These are phyloP conservation scores for Lindbergichthys nudifrons DNA, from an alignment of 2,797 vertebrate species.

Conservation along the genomic window DNA sequence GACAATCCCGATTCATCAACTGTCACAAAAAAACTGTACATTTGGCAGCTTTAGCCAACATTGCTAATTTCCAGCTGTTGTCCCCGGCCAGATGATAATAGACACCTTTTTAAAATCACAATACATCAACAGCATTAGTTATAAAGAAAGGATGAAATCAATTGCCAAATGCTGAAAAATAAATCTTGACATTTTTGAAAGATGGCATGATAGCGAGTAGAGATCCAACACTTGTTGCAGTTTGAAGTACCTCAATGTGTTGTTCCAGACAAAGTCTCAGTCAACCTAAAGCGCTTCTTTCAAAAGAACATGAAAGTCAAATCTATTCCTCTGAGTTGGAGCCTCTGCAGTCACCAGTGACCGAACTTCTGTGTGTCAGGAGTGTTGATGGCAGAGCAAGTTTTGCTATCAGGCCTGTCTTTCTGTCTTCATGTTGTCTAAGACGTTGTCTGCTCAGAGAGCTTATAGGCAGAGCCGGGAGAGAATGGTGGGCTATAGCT, in stretches of 20 bases:
- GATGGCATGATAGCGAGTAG: neutral
- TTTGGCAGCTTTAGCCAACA: too few relatives aligned
- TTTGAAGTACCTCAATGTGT: conserved; percentile 25
- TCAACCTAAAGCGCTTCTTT: conserved; percentile 26
- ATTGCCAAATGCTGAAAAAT: neutral
- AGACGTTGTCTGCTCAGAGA: conserved; percentile 65
- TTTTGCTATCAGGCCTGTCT: conserved; percentile 54
- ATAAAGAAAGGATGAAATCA: neutral
- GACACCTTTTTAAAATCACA: too few relatives aligned
- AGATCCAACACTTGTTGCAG: conserved; percentile 15
- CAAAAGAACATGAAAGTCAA: conserved; percentile 44
- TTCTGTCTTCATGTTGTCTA: conserved; percentile 66
- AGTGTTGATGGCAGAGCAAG: conserved; percentile 37
- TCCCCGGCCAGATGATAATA: too few relatives aligned
- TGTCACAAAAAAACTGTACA: too few relatives aligned
- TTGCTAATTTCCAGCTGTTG: too few relatives aligned
- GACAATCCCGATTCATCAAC: too few relatives aligned
- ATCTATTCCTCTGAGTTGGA: conserved; percentile 25
- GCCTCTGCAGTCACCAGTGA: conserved; percentile 37
- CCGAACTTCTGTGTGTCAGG: conserved; percentile 50
- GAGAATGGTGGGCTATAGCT: conserved; percentile 55
- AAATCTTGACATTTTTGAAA: neutral
- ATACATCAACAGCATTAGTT: too few relatives aligned
- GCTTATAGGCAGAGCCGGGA: conserved; percentile 66
- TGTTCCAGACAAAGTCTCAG: conserved; percentile 17